Conservation (phyloP, 2,113 vertebrate genomes). For the Copsychus sechellarum region DNA sequence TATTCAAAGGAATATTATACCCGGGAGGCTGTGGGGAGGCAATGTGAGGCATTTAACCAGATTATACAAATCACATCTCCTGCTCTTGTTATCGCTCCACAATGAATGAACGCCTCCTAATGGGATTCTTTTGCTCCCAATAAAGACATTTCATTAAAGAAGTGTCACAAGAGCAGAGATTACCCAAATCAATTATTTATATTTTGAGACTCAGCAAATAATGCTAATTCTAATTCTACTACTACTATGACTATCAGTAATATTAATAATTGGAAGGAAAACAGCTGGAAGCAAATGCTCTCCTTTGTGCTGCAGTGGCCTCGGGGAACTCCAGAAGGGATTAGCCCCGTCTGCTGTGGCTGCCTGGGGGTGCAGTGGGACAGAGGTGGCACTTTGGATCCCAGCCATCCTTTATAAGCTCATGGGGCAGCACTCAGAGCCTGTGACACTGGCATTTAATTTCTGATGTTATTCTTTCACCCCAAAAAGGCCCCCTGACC, state of each 20-base stretch:
- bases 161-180: slow-evolving; percentile 73
- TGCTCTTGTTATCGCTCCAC: slow-evolving; percentile 53
- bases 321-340: neutral
- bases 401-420: neutral
- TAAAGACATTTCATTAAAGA: slow-evolving; percentile 77
- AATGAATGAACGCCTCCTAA: slow-evolving; percentile 67
- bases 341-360: neutral
- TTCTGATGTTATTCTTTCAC: neutral
- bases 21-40: slow-evolving; percentile 25
- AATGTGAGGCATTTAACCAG: slow-evolving; percentile 66
- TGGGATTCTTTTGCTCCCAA: slow-evolving; percentile 70
- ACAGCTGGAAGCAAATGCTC: slow-evolving; percentile 41
- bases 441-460: neutral
- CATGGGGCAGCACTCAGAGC: neutral
- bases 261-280: slow-evolving; percentile 64
- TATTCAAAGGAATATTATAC: slow-evolving; percentile 53
- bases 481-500: neutral
- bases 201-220: slow-evolving; percentile 72
- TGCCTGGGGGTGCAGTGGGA: neutral
- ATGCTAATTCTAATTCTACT: slow-evolving; percentile 56
- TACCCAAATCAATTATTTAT: slow-evolving; percentile 79
- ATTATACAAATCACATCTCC: slow-evolving; percentile 66
- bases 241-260: slow-evolving; percentile 26
- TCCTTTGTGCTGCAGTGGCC: neutral
- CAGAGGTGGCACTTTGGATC: neutral